Evolutionary conservation across 1,140 invertebrate genomes (phyloP), one percentile per base, ranked within the genome.

Genomic region (Platyscapa corneri): DNA sequence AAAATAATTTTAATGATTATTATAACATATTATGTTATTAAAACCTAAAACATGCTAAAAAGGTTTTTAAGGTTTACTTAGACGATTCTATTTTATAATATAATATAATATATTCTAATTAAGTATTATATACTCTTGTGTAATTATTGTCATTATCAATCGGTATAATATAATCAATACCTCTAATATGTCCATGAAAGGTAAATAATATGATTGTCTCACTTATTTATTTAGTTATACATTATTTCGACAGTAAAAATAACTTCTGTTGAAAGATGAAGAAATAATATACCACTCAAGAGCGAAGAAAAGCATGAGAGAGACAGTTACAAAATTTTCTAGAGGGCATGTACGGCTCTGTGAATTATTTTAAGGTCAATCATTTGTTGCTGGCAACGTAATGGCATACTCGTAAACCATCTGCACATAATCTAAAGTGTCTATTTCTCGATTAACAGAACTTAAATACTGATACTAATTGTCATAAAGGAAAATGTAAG

Each of bases 281-380:
- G 77, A 80, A 79, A 64, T 67, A 39, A 12, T 18, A 3, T 14
- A 1, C 46, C 0, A 14, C 34, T 32, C 18, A 72, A 32, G 42
- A 56, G 67, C 8, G 46, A 34, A 53, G 67, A n/a, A 30, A 27
- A 34, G n/a, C 12, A 56, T 14, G 46, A 70, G 30, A 56, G 37
- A 67, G 37, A 80, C 3, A 80, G 37, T 7, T 37, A 39, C 23
- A 67, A 30, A 14, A 46, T 46, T 78, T 67, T 42, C 49, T n/a
- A 60, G 53, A 64, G 76, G 76, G 53, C 32, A 60, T 64, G 49
- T 37, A 78, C 7, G 64, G 75, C 53, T 81, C 53, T n/a, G 65
- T 85, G 81, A 85, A 85, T 85, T 75, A 85, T 80, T 39, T 82
- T 60, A 65, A 30, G 56, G 70, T 82, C 79, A 56, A 85, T 85